Evolutionary conservation across 2,888 invertebrate species (phyloP).

Genomic region (Anthrax anthrax): DNA sequence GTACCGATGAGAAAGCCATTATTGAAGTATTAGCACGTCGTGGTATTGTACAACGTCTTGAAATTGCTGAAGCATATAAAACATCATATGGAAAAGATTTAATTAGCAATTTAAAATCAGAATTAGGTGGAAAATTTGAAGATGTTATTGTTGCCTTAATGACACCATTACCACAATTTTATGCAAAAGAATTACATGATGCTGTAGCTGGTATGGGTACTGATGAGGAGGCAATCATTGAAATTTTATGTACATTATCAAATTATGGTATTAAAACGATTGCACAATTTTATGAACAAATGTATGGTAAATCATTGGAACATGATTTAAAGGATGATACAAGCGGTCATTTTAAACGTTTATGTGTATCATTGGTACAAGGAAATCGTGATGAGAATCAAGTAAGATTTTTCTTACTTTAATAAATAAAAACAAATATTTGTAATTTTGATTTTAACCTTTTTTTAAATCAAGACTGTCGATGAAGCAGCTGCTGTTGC

Average conservation of each 20-base stretch:
- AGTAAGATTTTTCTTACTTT: constrained; percentile 13
- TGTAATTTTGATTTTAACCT: not conserved
- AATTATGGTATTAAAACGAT: constrained; percentile 81
- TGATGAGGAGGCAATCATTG: constrained; percentile 80
- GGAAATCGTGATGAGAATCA: constrained; percentile 82
- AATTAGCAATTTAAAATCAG: constrained; percentile 73
- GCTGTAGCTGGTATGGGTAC: constrained; percentile 80
- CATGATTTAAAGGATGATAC: constrained; percentile 82
- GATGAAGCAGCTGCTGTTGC: constrained; percentile 66
- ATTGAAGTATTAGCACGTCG: constrained; percentile 79
- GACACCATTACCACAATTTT: constrained; percentile 80
- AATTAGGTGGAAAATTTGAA: constrained; percentile 78
- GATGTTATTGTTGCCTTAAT: constrained; percentile 80
- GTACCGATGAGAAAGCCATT: constrained; percentile 83
- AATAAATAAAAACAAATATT: not conserved
- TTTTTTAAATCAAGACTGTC: constrained; percentile 39
- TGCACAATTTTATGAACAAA: constrained; percentile 69
- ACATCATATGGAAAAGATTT: constrained; percentile 81
- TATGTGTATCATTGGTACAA: constrained; percentile 75
- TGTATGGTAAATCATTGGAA: constrained; percentile 68
- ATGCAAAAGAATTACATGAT: constrained; percentile 78
- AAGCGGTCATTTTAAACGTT: constrained; percentile 86
- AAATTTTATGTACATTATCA: constrained; percentile 80
- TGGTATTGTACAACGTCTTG: constrained; percentile 78
- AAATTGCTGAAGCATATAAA: constrained; percentile 84